Percentiles rank a stretch among this genome's conserved stretches.
Evolutionary conservation across 2,888 invertebrate species (phyloP).

Genomic region (Euphydryas editha): DNA sequence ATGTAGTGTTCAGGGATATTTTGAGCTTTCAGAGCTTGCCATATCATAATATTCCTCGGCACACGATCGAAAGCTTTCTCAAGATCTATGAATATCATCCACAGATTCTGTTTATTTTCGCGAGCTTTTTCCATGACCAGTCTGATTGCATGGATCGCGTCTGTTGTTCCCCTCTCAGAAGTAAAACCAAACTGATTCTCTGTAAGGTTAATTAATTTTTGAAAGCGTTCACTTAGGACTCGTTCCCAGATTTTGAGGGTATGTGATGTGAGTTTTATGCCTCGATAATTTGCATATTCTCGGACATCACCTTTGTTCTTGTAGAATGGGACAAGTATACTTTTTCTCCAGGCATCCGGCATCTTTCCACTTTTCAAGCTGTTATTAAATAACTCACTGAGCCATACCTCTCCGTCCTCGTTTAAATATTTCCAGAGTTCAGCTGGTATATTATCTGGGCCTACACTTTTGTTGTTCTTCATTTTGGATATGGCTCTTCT

Average conservation of each 20-base stretch:
- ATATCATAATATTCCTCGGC: background rate
- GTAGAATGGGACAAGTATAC: conserved; percentile 9
- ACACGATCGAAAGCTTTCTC: conserved; percentile 8
- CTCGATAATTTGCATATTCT: conserved; percentile 2
- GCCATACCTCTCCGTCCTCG: background rate
- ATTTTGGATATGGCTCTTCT: background rate
- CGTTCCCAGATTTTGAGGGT: conserved; percentile 14
- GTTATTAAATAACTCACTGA: background rate
- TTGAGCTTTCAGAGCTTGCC: background rate
- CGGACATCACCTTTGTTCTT: conserved; percentile 11
- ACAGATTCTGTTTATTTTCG: background rate
- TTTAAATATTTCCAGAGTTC: background rate
- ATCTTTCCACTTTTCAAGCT: background rate
- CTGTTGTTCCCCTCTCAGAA: conserved; percentile 1
- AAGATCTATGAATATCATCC: conserved; percentile 11
- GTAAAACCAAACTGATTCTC: background rate
- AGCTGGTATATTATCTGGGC: background rate
- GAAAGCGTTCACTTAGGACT: background rate
- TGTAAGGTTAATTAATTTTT: background rate
- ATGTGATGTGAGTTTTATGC: conserved; percentile 9
- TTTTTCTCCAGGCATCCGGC: background rate
- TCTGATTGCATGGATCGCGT: conserved; percentile 7
- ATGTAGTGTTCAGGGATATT: conserved; percentile 1
- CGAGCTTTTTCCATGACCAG: conserved; percentile 11
- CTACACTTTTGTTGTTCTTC: background rate